phyloP scores from a whole-genome alignment of 2,113 vertebrate genomes.

The Bubo blakistoni region DNA sequence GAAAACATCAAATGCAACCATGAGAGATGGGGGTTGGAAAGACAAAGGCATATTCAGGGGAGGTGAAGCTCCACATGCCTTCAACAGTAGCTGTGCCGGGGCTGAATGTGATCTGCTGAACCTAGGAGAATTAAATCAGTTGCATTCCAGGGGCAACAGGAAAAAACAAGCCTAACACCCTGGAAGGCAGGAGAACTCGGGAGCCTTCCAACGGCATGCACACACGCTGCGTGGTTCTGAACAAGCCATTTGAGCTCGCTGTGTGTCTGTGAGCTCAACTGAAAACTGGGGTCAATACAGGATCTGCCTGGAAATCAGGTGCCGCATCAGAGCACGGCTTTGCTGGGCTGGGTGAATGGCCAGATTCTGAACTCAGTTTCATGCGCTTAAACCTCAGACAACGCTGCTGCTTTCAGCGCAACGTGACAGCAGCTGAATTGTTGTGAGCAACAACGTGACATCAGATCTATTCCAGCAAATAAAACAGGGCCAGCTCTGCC shows the following conservation, averaged over 20 bases:
- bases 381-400: background rate
- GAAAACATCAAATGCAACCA: background rate
- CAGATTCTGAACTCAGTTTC: background rate
- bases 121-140: conserved; percentile 5
- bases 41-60: background rate
- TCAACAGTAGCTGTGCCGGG: background rate
- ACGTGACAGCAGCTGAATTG: background rate
- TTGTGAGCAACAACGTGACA: background rate
- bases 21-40: background rate
- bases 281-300: background rate
- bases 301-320: background rate
- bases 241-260: background rate
- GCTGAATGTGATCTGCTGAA: conserved; percentile 19
- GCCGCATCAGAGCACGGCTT: accelerated
- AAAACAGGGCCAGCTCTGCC: background rate
- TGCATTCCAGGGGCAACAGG: background rate
- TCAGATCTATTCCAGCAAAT: background rate
- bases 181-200: conserved; percentile 18
- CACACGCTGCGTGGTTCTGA: background rate
- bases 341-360: background rate
- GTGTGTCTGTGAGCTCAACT: background rate
- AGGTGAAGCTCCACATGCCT: background rate
- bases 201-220: background rate
- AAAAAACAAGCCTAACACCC: background rate
- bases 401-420: background rate